phyloP scores from a whole-genome alignment of 2,797 vertebrate genomes.

The Cyprinodon diabolis region DNA sequence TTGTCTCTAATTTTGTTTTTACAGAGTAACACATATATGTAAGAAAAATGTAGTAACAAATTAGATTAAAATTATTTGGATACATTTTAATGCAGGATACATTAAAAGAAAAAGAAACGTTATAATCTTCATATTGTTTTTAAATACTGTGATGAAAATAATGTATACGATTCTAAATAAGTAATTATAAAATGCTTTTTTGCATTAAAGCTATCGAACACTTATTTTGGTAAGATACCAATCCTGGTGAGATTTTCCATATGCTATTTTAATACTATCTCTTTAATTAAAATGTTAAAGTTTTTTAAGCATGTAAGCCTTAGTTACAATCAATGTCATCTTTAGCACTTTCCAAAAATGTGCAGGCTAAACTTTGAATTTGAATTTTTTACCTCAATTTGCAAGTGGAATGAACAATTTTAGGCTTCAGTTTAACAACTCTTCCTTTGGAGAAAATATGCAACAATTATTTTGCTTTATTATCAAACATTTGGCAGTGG shows the following conservation, averaged over 20 bases:
- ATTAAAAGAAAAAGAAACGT: background rate
- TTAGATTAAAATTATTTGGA: constrained; percentile 85
- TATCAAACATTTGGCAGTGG: background rate
- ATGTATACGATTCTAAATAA: background rate
- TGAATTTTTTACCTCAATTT: background rate
- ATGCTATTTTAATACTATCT: background rate
- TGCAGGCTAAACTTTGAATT: background rate
- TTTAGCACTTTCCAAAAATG: background rate
- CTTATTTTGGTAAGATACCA: too few species aligned
- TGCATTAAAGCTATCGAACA: background rate
- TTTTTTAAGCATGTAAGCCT: background rate
- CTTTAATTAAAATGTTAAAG: too few species aligned
- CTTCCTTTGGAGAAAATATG: background rate
- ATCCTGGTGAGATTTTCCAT: background rate
- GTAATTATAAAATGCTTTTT: background rate
- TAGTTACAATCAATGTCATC: background rate
- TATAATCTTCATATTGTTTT: background rate
- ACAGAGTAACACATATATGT: constrained; percentile 74
- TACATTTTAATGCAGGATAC: background rate
- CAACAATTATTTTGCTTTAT: background rate
- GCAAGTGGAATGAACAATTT: background rate
- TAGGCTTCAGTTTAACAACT: background rate
- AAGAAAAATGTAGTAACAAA: constrained; percentile 81
- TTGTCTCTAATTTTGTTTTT: constrained; percentile 21
- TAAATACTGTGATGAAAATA: background rate